Evolutionary conservation across 2,888 invertebrate species (phyloP).

Genomic region (Oscheius onirici): DNA sequence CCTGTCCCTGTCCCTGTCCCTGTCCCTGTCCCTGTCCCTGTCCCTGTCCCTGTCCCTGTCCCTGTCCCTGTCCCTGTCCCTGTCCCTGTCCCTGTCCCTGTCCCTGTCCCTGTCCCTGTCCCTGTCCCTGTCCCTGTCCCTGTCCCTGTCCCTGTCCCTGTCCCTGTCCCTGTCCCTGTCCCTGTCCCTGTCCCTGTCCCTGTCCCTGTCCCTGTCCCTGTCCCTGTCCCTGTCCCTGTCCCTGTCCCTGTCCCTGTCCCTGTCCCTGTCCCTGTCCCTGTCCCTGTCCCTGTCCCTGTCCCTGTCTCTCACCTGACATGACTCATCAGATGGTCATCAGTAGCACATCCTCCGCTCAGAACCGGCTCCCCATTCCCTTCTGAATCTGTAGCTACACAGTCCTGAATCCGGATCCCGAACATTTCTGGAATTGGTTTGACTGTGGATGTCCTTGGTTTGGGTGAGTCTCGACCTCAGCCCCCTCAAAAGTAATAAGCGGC

Average conservation of each 20-base stretch:
- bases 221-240: too few relatives aligned
- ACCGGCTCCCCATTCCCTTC: slow-evolving; percentile 21
- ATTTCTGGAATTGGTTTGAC: slow-evolving; percentile 25
- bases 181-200: too few relatives aligned
- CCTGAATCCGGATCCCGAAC: slow-evolving; percentile 34
- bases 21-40: too few relatives aligned
- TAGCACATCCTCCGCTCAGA: slow-evolving; percentile 21
- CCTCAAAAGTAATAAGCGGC: slow-evolving; percentile 29
- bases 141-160: too few relatives aligned
- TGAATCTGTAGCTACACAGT: slow-evolving; percentile 18
- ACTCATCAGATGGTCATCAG: slow-evolving; percentile 23
- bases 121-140: too few relatives aligned
- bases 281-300: neutral
- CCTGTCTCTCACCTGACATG: slow-evolving; percentile 23
- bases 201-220: neutral
- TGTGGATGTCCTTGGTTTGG: neutral
- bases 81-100: too few relatives aligned
- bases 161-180: neutral
- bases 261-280: neutral
- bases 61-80: too few relatives aligned
- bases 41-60: neutral
- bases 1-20: too few relatives aligned
- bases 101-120: neutral
- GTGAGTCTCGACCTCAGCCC: slow-evolving; percentile 25
- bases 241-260: too few relatives aligned